Evolutionary conservation across 1,140 invertebrate genomes (phyloP).

Genomic region (Brachionus sp.): DNA sequence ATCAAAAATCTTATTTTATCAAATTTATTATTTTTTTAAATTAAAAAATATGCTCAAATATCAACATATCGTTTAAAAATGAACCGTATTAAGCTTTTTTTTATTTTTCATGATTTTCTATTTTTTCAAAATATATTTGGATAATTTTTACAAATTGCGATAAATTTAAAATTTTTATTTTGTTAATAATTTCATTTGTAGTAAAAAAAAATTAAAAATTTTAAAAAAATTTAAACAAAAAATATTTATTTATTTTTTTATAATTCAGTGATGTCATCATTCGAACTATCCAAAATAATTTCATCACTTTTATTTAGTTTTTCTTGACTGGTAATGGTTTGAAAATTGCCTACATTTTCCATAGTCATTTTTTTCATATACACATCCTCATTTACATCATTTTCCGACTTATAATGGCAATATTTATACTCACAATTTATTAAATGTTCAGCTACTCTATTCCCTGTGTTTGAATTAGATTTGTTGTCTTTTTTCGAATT

Average conservation of each 20-base stretch:
- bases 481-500: neutral
- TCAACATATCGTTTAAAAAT: too few relatives aligned
- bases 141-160: neutral
- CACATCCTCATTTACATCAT: neutral
- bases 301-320: constrained; percentile 30
- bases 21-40: too few relatives aligned
- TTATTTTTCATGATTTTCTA: neutral
- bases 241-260: neutral
- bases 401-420: neutral
- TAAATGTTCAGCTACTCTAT: constrained; percentile 38
- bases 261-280: neutral
- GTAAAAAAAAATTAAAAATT: neutral
- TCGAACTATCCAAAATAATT: constrained; percentile 30
- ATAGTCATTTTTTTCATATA: neutral
- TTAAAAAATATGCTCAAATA: too few relatives aligned
- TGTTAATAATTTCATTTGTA: neutral
- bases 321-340: neutral
- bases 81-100: too few relatives aligned
- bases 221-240: neutral
- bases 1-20: too few relatives aligned
- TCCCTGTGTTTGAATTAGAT: constrained; percentile 14
- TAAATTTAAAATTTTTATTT: neutral
- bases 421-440: constrained; percentile 34
- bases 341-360: constrained; percentile 11
- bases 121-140: too few relatives aligned